phyloP scores from a whole-genome alignment of 2,113 vertebrate species.

The Pitta sordida region DNA sequence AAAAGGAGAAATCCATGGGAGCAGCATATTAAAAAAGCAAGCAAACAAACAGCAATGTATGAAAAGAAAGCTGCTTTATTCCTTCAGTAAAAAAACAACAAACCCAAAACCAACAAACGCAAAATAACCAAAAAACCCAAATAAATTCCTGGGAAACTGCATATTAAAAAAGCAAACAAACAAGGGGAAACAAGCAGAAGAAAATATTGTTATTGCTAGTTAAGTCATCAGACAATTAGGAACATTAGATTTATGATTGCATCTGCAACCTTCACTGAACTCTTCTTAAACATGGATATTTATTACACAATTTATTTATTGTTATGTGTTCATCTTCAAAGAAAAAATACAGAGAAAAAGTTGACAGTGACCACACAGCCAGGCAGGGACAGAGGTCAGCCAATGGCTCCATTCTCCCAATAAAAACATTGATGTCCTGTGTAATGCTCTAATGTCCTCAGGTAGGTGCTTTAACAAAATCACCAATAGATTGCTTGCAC shows the following conservation, averaged over 20 bases:
- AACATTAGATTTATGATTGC: not conserved
- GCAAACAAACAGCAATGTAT: not conserved
- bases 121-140: not conserved
- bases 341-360: not conserved
- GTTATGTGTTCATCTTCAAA: not conserved
- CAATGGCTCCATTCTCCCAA: not conserved
- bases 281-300: not conserved
- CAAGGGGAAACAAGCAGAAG: not conserved
- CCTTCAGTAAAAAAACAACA: not conserved
- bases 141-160: not conserved
- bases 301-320: not conserved
- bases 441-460: not conserved
- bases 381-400: not conserved
- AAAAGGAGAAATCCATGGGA: not conserved
- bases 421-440: too few species aligned
- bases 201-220: not conserved
- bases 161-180: not conserved
- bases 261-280: not conserved
- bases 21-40: not conserved
- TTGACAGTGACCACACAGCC: not conserved
- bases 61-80: not conserved
- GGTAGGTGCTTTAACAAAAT: not conserved
- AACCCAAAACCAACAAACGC: not conserved
- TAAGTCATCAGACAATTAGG: not conserved
- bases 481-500: not conserved